Evolutionary conservation across 2,113 vertebrate species (phyloP).

Genomic region (Marmota monax): DNA sequence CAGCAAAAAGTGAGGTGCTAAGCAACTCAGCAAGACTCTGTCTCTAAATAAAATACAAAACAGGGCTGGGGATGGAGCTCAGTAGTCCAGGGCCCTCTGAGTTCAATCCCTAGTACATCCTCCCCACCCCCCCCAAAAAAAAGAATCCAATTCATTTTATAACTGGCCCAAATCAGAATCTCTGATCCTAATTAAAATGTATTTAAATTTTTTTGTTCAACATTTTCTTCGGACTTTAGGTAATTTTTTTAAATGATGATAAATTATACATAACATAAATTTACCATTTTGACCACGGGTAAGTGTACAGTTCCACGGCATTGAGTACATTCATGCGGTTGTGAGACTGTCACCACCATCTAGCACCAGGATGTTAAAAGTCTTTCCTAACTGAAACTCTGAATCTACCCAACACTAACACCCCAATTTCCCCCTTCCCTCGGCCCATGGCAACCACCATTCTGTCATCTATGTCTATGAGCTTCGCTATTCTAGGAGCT

Average conservation of each 20-base stretch:
- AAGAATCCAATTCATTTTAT: background rate
- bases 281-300: background rate
- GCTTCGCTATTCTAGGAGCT: background rate
- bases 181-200: background rate
- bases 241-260: too few relatives aligned
- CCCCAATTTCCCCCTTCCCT: too few relatives aligned
- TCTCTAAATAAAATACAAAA: too few relatives aligned
- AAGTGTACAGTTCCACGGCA: background rate
- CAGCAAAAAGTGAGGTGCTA: too few relatives aligned
- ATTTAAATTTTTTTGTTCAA: background rate
- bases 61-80: too few relatives aligned
- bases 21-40: too few relatives aligned
- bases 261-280: background rate
- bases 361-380: background rate
- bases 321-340: background rate
- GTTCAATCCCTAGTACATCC: too few relatives aligned
- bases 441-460: too few relatives aligned
- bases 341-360: background rate
- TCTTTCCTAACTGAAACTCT: background rate
- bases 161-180: background rate
- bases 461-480: background rate
- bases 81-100: too few relatives aligned
- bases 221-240: slow-evolving; percentile 19
- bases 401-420: background rate
- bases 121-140: too few relatives aligned